Percentiles rank a stretch among this genome's conserved stretches.
Evolutionary conservation across 2,888 invertebrate genomes (phyloP).

Genomic region (Halictus quadricinctus): DNA sequence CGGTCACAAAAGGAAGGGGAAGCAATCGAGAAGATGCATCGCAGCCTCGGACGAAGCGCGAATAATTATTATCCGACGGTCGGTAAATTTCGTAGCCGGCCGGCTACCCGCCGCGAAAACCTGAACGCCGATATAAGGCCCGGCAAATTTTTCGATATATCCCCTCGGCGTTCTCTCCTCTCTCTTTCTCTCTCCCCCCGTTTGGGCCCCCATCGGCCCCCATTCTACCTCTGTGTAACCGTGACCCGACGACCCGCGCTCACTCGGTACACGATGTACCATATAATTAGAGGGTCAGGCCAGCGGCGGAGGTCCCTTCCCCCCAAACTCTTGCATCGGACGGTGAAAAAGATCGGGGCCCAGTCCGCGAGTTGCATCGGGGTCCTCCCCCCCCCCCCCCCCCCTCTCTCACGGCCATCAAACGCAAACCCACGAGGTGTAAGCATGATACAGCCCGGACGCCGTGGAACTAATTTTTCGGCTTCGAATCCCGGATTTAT

Average conservation of each 20-base stretch:
- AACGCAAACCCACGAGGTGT: conserved; percentile 3
- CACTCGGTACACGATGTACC: conserved; percentile 74
- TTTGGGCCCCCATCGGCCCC: conserved; percentile 28
- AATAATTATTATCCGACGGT: conserved; percentile 68
- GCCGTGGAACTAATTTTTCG: not conserved
- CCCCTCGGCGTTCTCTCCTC: conserved; percentile 68
- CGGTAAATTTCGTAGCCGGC: conserved; percentile 63
- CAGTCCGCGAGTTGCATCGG: not conserved
- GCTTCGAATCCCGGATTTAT: not conserved
- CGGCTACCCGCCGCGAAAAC: conserved; percentile 64
- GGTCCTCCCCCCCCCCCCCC: not conserved
- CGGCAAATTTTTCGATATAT: conserved; percentile 73
- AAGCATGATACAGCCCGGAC: not conserved
- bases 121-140: conserved; percentile 46
- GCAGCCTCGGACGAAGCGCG: conserved; percentile 14
- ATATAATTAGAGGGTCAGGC: conserved; percentile 81
- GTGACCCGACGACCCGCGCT: conserved; percentile 77
- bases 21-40: not conserved
- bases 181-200: conserved; percentile 55
- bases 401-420: conserved; percentile 42
- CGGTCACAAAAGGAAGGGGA: no score
- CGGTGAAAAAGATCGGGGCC: conserved; percentile 35
- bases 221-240: conserved; percentile 66
- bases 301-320: conserved; percentile 64
- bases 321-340: conserved; percentile 56